Evolutionary conservation across 2,113 vertebrate species (phyloP).

Genomic region (Daphoenositta chrysoptera): DNA sequence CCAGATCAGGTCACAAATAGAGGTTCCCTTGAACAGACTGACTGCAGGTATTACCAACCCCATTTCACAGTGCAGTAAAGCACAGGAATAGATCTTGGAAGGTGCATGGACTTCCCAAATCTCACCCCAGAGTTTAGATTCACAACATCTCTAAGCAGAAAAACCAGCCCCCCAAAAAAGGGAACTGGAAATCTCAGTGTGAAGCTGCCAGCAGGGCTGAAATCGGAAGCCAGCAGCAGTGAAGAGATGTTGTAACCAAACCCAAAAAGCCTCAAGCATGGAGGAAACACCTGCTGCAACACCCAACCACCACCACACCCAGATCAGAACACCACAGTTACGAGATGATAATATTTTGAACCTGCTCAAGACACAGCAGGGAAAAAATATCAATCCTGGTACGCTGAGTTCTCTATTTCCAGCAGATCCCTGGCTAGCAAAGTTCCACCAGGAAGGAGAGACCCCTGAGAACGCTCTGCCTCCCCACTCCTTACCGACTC

Average conservation of each 20-base stretch:
- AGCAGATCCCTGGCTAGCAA: neutral
- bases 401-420: neutral
- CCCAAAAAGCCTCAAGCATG: neutral
- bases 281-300: neutral
- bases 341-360: neutral
- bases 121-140: neutral
- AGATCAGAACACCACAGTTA: neutral
- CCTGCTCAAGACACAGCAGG: neutral
- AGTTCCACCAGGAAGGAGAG: neutral
- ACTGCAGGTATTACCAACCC: neutral
- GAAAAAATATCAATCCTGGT: neutral
- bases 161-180: neutral
- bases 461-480: neutral
- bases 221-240: neutral
- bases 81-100: neutral
- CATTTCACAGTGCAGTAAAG: neutral
- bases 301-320: neutral
- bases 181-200: constrained; percentile 13
- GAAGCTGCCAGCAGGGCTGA: neutral
- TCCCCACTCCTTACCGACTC: constrained; percentile 84
- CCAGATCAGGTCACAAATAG: neutral
- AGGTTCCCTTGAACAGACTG: neutral
- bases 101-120: neutral
- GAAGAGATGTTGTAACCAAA: neutral
- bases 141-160: accelerated